Evolutionary conservation across 1,140 invertebrate species (phyloP), one percentile per base, ranked within the genome.

Genomic region (Pseudomyrmex cubaensis): DNA sequence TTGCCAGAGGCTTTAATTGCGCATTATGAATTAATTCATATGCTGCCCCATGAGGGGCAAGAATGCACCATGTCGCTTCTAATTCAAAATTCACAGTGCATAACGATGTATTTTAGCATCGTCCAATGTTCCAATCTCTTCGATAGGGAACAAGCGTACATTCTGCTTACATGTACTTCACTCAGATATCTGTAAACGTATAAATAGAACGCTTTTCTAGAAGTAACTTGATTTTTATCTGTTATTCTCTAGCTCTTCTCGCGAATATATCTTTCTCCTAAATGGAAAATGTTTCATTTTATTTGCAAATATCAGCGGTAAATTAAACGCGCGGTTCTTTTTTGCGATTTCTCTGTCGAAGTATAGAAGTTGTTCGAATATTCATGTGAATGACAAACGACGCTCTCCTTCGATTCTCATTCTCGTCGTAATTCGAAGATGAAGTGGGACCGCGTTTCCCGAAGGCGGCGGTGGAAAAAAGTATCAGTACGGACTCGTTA

Each of bases 1-100:
- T 92, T 87, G 89, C 88, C 85, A 92, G 86, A 89, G 80, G 86
- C 74, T 90, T 91, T 91, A 91, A 92, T 92, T 90, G 76, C 83
- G 76, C 74, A 88, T 89, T 89, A 89, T 86, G 82, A 88, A 86
- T 89, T 86, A 88, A 89, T 88, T 89, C 59, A 67, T 85, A 85
- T 83, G 70, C 73, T 52, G 7, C 63, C 22, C 52, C 2, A n/a
- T 20, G 20, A 20, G 20, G 20, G 20, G 20, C 20, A 72, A 62
- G 22, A 83, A 83, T 35, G 73, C 50, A 22, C 17, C 72, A 61
- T 82, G 7, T 50, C 56, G 84, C 74, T 85, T 54, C 70, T 10
- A 13, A 13, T 17, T 8, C 44, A 54, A 54, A 12, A 35, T 59
- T 35, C 35, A 44, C 44, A 52, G 52, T 48, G 35, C 44, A 69